phyloP scores from a whole-genome alignment of 2,113 vertebrate genomes.

The Silurus meridionalis region DNA sequence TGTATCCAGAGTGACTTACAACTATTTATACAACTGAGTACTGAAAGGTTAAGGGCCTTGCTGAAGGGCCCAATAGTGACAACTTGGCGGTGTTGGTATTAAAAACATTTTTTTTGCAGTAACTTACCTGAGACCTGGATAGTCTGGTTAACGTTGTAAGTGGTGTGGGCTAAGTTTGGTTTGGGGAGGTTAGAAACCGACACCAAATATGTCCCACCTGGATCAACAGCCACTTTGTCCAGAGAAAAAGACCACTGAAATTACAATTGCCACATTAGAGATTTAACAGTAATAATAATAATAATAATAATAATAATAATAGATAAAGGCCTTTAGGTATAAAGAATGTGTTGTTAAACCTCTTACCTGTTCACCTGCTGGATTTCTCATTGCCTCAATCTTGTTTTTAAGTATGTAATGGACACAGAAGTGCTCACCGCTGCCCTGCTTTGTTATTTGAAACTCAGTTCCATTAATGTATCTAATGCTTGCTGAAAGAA shows the following conservation, averaged over 20 bases:
- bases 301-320: background rate
- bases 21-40: too few species aligned
- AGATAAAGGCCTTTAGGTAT: background rate
- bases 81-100: too few species aligned
- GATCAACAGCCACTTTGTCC: conserved; percentile 63
- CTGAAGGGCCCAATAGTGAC: too few species aligned
- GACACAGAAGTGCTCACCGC: conserved; percentile 66
- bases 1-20: too few species aligned
- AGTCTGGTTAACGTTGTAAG: conserved; percentile 44
- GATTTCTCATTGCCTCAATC: conserved; percentile 52
- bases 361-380: conserved; percentile 56
- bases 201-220: conserved; percentile 62
- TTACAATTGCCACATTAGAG: background rate
- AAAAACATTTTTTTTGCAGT: too few species aligned
- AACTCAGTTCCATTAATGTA: conserved; percentile 66
- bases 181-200: conserved; percentile 72
- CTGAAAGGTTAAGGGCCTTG: too few species aligned
- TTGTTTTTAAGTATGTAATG: conserved; percentile 59
- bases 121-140: conserved; percentile 63
- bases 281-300: background rate
- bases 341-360: background rate
- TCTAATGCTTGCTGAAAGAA: conserved; percentile 59
- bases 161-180: conserved; percentile 59
- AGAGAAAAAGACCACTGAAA: conserved; percentile 71
- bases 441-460: conserved; percentile 56